Percentiles rank a stretch among this genome's conserved stretches.
Conservation (phyloP, 2,888 invertebrate genomes). For the Orthonevra nobilis region DNA sequence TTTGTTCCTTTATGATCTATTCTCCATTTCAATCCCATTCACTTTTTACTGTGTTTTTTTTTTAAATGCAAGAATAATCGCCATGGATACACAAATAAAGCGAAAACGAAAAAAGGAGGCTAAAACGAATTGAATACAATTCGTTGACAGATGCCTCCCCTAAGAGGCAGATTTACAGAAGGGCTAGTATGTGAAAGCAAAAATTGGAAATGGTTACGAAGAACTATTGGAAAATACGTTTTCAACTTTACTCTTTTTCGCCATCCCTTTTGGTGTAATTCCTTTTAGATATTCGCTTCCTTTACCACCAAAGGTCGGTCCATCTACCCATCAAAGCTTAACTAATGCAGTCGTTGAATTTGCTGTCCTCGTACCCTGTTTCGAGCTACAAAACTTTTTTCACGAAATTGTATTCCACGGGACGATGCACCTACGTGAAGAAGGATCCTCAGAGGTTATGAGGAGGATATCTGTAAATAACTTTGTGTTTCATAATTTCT, state of each 20-base stretch:
- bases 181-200: slow-evolving; percentile 32
- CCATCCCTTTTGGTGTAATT: no score
- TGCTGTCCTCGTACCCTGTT: background rate
- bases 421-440: no score
- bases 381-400: background rate
- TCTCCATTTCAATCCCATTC: slow-evolving; percentile 24
- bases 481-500: slow-evolving; percentile 63
- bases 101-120: slow-evolving; percentile 3
- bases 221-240: background rate
- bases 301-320: slow-evolving; percentile 48
- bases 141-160: slow-evolving; percentile 24
- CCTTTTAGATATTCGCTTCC: no score
- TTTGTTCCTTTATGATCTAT: slow-evolving; percentile 3
- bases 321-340: slow-evolving; percentile 61
- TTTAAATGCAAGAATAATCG: slow-evolving; percentile 14
- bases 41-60: no score
- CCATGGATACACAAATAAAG: slow-evolving; percentile 6
- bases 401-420: no score
- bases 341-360: slow-evolving; percentile 32
- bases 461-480: slow-evolving; percentile 46
- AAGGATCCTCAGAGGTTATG: no score
- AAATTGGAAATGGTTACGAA: background rate
- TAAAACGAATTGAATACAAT: slow-evolving; percentile 33
- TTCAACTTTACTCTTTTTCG: no score
- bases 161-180: slow-evolving; percentile 7